These are phyloP conservation scores for Casuarius casuarius DNA, from an alignment of 2,113 vertebrate genomes.

Conservation along the genomic window DNA sequence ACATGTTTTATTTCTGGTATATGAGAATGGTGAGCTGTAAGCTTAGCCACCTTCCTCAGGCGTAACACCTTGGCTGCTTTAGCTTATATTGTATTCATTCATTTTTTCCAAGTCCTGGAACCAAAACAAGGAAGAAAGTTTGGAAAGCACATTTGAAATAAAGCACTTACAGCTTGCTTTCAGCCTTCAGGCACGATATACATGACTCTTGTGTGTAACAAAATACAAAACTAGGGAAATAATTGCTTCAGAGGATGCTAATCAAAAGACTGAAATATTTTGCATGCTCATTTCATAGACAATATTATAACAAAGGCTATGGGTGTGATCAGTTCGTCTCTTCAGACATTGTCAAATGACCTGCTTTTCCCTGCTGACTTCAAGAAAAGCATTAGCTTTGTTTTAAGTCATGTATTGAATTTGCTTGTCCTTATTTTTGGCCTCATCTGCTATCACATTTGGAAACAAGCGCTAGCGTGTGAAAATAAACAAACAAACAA, in stretches of 20 bases:
- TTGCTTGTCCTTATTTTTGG: neutral
- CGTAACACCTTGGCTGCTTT: neutral
- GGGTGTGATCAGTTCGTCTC: neutral
- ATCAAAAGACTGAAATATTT: neutral
- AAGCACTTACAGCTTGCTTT: neutral
- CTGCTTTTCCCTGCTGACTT: neutral
- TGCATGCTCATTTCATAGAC: neutral
- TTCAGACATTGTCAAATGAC: neutral
- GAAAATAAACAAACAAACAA: neutral
- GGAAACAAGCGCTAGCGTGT: neutral
- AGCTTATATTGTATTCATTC: neutral
- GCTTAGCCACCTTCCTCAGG: neutral
- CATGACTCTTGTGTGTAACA: neutral
- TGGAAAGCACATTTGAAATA: neutral
- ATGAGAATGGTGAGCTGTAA: neutral
- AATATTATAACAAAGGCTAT: neutral
- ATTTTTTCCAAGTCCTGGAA: neutral
- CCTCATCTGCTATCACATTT: neutral
- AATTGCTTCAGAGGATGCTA: neutral
- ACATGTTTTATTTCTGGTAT: neutral
- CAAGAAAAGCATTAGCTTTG: neutral
- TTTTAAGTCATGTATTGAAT: constrained; percentile 3
- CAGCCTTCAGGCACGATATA: neutral
- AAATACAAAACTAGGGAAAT: neutral
- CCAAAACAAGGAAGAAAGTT: neutral